A percentile compares a stretch with the other conserved stretches of the same genome.
phyloP scores from a whole-genome alignment of 2,113 vertebrate species.

The Ramphastos sulfuratus region DNA sequence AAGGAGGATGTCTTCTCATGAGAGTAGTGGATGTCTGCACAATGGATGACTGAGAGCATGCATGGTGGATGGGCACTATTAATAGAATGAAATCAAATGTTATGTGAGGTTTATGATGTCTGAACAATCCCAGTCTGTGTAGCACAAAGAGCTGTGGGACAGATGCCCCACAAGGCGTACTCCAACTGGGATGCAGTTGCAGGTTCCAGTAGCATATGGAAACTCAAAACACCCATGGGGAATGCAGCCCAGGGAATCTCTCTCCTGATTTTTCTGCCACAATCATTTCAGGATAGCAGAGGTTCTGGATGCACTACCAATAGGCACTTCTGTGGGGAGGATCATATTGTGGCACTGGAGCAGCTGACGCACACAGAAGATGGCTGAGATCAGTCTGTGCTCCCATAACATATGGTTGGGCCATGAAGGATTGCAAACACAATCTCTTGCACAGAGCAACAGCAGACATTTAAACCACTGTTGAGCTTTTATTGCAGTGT shows the following conservation, averaged over 20 bases:
- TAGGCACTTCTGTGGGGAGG: background rate
- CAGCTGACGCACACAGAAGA: background rate
- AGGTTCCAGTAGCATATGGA: background rate
- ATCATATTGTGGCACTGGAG: background rate
- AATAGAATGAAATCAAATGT: background rate
- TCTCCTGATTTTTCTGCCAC: background rate
- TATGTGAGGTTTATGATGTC: accelerated
- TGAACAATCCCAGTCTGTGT: background rate
- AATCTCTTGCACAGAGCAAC: background rate
- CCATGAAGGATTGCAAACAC: background rate
- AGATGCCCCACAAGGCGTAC: background rate
- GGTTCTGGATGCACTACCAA: background rate
- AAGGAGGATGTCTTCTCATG: background rate
- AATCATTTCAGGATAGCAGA: background rate
- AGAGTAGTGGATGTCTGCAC: background rate
- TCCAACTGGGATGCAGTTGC: background rate
- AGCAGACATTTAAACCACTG: background rate
- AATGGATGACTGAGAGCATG: background rate
- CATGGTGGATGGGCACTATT: background rate
- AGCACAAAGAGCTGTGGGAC: background rate
- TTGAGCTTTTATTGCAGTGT: background rate
- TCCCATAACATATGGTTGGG: background rate
- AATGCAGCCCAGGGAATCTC: background rate
- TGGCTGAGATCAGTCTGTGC: background rate
- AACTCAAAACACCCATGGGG: background rate